Evolutionary conservation across 2,113 vertebrate genomes (phyloP).

Genomic region (Atherinomorus stipes): DNA sequence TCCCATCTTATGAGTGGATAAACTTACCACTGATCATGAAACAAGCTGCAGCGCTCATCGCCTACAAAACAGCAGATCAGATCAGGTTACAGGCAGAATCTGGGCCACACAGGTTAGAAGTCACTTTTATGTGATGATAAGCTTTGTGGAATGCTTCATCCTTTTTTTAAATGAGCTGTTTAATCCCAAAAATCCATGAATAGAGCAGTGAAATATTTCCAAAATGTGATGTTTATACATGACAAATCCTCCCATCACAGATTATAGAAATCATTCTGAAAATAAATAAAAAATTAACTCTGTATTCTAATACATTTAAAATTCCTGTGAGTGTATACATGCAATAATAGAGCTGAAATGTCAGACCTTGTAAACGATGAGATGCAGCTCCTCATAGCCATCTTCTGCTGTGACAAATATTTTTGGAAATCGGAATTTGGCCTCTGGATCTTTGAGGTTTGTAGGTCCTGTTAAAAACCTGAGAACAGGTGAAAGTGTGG

Average conservation of each 20-base stretch:
- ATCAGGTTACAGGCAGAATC: conserved; percentile 34
- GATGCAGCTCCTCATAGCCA: conserved; percentile 92
- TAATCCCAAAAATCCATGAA: conserved; percentile 64
- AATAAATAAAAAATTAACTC: neutral
- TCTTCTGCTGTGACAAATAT: conserved; percentile 95
- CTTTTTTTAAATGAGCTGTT: conserved; percentile 55
- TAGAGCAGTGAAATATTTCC: conserved; percentile 33
- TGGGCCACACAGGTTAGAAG: conserved; percentile 43
- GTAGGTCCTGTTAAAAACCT: conserved; percentile 97
- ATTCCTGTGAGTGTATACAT: neutral
- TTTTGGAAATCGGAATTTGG: conserved; percentile 95
- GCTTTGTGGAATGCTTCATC: conserved; percentile 35
- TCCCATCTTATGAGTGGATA: neutral
- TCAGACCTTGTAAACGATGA: conserved; percentile 97
- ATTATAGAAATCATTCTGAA: conserved; percentile 55
- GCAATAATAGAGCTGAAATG: conserved; percentile 8
- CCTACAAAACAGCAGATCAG: conserved; percentile 81
- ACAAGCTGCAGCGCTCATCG: conserved; percentile 98
- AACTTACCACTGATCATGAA: conserved; percentile 96
- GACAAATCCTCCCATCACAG: conserved; percentile 43
- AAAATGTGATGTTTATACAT: conserved; percentile 30
- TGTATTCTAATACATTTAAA: conserved; percentile 26
- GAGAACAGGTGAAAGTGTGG: conserved; percentile 30
- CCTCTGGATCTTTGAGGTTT: conserved; percentile 95
- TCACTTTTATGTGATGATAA: conserved; percentile 50